Evolutionary conservation across 1,140 invertebrate genomes (phyloP).

Genomic region (Euborellia annulipes): DNA sequence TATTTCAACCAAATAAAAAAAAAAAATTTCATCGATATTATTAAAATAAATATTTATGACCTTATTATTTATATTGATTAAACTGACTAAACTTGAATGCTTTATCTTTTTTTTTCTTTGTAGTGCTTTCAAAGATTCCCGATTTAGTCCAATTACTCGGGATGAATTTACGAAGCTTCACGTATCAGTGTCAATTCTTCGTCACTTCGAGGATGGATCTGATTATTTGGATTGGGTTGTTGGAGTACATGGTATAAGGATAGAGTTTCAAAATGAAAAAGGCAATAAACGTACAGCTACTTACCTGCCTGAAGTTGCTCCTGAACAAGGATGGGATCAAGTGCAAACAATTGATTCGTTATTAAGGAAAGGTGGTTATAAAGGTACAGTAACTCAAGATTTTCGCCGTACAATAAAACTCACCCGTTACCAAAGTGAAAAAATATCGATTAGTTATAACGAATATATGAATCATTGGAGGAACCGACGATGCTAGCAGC

Average conservation of each 20-base stretch:
- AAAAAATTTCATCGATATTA: background rate
- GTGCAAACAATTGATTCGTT: constrained; percentile 96
- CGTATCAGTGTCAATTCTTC: constrained; percentile 89
- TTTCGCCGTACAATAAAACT: constrained; percentile 78
- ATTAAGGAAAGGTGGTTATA: constrained; percentile 91
- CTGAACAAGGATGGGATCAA: constrained; percentile 96
- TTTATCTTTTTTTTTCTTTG: constrained; percentile 4
- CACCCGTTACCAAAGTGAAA: constrained; percentile 87
- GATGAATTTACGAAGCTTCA: constrained; percentile 86
- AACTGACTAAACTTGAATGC: background rate
- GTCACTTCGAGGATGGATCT: constrained; percentile 86
- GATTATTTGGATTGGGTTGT: constrained; percentile 97
- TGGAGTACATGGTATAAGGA: constrained; percentile 92
- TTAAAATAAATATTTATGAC: background rate
- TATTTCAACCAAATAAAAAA: too few species aligned
- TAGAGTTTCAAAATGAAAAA: constrained; percentile 92
- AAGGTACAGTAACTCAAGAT: constrained; percentile 75
- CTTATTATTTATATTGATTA: background rate
- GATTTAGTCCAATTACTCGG: constrained; percentile 87
- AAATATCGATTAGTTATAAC: constrained; percentile 65
- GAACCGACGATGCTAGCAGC: constrained; percentile 40
- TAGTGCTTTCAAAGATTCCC: constrained; percentile 94
- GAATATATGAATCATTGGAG: constrained; percentile 56
- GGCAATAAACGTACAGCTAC: constrained; percentile 91
- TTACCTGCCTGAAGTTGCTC: constrained; percentile 93